Evolutionary conservation across 2,888 invertebrate genomes (phyloP).

Genomic region (Mimachlamys varia): DNA sequence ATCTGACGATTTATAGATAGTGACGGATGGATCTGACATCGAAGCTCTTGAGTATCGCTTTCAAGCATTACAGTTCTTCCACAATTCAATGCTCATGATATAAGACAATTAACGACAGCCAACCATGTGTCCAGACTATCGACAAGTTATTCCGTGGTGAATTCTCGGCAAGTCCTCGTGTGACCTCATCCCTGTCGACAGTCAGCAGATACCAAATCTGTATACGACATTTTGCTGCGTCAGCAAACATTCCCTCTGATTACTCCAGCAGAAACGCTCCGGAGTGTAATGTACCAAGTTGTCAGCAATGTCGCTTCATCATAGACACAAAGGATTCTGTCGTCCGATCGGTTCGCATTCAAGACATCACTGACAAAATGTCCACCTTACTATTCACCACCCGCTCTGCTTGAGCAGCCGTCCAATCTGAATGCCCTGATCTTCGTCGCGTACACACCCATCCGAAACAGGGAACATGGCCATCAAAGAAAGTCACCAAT

Average conservation of each 20-base stretch:
- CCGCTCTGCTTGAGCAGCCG: constrained; percentile 54
- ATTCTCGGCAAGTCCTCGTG: constrained; percentile 60
- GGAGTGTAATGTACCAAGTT: constrained; percentile 50
- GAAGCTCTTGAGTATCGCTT: constrained; percentile 56
- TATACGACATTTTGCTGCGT: constrained; percentile 51
- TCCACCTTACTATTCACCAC: constrained; percentile 55
- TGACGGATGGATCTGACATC: constrained; percentile 59
- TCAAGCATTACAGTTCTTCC: constrained; percentile 59
- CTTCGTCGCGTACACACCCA: constrained; percentile 59
- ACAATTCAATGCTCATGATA: constrained; percentile 55
- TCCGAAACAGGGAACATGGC: constrained; percentile 61
- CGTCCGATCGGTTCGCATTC: neutral
- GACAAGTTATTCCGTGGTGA: constrained; percentile 60
- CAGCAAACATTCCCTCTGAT: constrained; percentile 57
- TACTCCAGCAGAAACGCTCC: constrained; percentile 56
- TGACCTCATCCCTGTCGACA: constrained; percentile 56
- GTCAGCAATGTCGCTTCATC: constrained; percentile 58
- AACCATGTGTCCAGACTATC: constrained; percentile 63
- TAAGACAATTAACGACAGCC: constrained; percentile 54
- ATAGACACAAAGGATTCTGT: constrained; percentile 56
- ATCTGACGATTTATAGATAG: constrained; percentile 52
- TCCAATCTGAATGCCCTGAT: constrained; percentile 62
- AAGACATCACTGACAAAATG: constrained; percentile 32
- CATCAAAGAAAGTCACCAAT: constrained; percentile 62
- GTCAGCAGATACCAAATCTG: constrained; percentile 53